phyloP scores from a whole-genome alignment of 2,888 invertebrate genomes.

The Brachycybe producta region DNA sequence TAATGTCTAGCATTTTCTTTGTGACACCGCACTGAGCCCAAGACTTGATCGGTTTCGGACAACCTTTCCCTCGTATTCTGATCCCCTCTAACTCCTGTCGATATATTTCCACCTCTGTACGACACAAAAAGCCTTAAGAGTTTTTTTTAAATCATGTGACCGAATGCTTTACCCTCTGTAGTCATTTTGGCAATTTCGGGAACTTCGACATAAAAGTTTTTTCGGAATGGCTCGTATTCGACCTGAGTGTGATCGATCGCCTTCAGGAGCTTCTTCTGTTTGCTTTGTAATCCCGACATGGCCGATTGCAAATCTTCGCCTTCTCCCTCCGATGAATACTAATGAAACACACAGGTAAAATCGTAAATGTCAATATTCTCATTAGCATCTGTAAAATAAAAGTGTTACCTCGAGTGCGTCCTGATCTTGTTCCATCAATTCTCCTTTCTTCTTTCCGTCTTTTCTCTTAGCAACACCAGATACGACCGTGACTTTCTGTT shows the following conservation, averaged over 20 bases:
- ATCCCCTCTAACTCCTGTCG: conserved; percentile 81
- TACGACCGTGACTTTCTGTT: conserved; percentile 51
- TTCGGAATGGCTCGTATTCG: conserved; percentile 76
- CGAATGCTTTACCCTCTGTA: conserved; percentile 41
- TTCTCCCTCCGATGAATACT: conserved; percentile 95
- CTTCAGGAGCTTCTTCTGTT: conserved; percentile 79
- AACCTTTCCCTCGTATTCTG: conserved; percentile 88
- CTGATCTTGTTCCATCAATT: conserved; percentile 97
- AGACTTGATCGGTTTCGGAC: conserved; percentile 81
- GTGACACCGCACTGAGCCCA: conserved; percentile 99
- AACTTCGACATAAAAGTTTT: conserved; percentile 94
- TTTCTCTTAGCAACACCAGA: conserved; percentile 67
- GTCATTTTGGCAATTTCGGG: conserved; percentile 91
- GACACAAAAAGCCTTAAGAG: background rate
- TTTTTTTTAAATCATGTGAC: background rate
- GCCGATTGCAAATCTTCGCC: conserved; percentile 78
- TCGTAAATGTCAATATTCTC: background rate
- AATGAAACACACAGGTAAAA: conserved; percentile 21
- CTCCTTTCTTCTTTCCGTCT: conserved; percentile 71
- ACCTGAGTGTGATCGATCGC: conserved; percentile 83
- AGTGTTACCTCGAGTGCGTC: conserved; percentile 71
- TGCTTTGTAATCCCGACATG: conserved; percentile 76
- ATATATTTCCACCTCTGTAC: conserved; percentile 37
- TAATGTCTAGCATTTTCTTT: conserved; percentile 80
- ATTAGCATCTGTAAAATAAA: background rate